A percentile compares a stretch with the other conserved stretches of the same genome.
These are phyloP conservation scores for Meloidogyne exigua DNA, from an alignment of 1,140 invertebrate species.

Conservation along the genomic window DNA sequence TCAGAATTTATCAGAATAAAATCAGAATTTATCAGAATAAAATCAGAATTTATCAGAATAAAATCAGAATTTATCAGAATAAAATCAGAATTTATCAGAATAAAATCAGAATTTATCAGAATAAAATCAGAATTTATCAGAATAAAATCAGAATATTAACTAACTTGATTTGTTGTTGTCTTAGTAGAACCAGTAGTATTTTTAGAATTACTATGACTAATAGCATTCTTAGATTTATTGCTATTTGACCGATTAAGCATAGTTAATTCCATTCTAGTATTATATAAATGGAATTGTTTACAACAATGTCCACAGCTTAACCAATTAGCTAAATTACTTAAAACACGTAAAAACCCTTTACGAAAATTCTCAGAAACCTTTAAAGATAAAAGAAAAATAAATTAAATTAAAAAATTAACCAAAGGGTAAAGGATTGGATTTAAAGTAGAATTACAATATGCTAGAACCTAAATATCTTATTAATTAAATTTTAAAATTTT, in stretches of 20 bases:
- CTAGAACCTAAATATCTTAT: constrained; percentile 75
- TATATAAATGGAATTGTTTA: constrained; percentile 27
- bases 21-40: background rate
- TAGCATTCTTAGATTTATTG: constrained; percentile 26
- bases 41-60: no score
- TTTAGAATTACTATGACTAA: constrained; percentile 26
- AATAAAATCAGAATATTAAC: background rate
- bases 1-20: no score
- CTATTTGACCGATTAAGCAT: constrained; percentile 37
- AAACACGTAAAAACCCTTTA: constrained; percentile 50
- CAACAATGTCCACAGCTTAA: constrained; percentile 37
- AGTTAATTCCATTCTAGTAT: constrained; percentile 42
- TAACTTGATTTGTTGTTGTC: constrained; percentile 15
- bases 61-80: no score
- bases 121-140: no score
- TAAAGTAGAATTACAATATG: constrained; percentile 89
- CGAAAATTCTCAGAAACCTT: constrained; percentile 57
- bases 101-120: no score
- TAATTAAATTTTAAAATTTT: constrained; percentile 44
- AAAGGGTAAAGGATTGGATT: constrained; percentile 90
- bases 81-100: no score
- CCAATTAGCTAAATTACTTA: constrained; percentile 32
- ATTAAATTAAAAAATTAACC: constrained; percentile 21
- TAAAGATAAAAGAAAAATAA: background rate
- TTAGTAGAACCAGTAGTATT: constrained; percentile 14